These are phyloP conservation scores for Drosophila sordidula DNA, from an alignment of 2,888 invertebrate genomes.

Conservation along the genomic window DNA sequence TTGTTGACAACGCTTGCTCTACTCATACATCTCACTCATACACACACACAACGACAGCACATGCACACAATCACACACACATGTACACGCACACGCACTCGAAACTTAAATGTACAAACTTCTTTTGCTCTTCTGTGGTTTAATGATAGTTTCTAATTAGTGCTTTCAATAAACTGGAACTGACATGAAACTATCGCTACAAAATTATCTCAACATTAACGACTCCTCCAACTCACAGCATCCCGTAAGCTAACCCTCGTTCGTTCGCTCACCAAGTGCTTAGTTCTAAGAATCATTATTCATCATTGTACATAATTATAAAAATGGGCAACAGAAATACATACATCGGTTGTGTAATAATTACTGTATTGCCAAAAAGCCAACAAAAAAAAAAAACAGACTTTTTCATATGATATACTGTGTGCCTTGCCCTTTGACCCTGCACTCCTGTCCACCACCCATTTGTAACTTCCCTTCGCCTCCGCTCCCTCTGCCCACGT, in stretches of 20 bases:
- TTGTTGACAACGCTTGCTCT: conserved; percentile 25
- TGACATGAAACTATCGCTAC: conserved; percentile 67
- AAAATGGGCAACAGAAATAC: conserved; percentile 12
- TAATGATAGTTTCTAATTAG: conserved; percentile 73
- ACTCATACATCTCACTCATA: conserved; percentile 12
- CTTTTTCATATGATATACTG: conserved; percentile 39
- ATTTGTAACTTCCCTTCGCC: background rate
- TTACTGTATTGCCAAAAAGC: conserved; percentile 18
- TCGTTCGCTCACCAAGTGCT: conserved; percentile 36
- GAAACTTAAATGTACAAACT: conserved; percentile 11
- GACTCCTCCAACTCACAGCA: conserved; percentile 53
- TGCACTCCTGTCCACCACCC: conserved; percentile 3
- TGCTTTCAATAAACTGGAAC: conserved; percentile 73
- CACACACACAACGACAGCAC: background rate
- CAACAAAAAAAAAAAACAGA: conserved; percentile 10
- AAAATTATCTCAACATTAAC: conserved; percentile 54
- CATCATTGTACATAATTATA: conserved; percentile 55
- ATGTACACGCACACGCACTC: conserved; percentile 1
- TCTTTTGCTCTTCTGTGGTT: conserved; percentile 46
- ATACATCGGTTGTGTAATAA: conserved; percentile 28
- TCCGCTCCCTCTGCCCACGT: conserved; percentile 2
- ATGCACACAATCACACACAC: background rate
- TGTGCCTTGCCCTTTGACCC: conserved; percentile 5
- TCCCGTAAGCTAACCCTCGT: conserved; percentile 65
- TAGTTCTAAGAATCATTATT: conserved; percentile 47